phyloP scores from a whole-genome alignment of 2,797 vertebrate genomes.

The Todus mexicanus region DNA sequence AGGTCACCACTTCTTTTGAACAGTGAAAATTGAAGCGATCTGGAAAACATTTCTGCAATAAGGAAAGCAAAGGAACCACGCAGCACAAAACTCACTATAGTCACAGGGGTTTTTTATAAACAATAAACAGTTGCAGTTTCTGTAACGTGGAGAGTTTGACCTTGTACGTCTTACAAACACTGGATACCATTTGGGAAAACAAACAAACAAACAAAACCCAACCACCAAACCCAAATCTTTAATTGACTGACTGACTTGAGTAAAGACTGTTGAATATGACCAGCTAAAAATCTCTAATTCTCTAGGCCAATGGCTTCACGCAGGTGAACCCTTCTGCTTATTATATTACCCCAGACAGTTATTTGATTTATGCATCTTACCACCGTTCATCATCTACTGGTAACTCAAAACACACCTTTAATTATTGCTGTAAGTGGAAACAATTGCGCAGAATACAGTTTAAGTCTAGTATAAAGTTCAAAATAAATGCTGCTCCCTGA shows the following conservation, averaged over 20 bases:
- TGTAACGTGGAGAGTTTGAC: neutral
- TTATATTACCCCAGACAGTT: neutral
- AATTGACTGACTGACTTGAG: no score
- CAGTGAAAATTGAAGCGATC: neutral
- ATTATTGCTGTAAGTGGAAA: neutral
- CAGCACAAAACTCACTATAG: neutral
- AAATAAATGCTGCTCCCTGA: neutral
- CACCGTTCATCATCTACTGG: neutral
- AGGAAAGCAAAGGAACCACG: neutral
- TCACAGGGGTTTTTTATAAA: neutral
- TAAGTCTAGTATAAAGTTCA: neutral
- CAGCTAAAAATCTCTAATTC: no score
- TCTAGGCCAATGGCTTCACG: neutral
- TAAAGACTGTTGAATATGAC: no score
- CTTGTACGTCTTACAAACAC: neutral
- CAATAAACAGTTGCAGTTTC: neutral
- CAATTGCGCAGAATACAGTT: neutral
- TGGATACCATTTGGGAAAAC: neutral
- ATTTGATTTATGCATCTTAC: neutral
- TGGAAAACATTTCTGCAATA: neutral
- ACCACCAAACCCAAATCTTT: no score
- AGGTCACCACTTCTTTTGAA: no score
- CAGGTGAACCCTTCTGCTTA: neutral
- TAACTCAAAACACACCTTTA: neutral
- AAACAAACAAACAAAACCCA: no score